Evolutionary conservation across 2,797 vertebrate genomes (phyloP), one percentile per base, ranked within the genome.

Genomic region (Bovichtus diacanthus): DNA sequence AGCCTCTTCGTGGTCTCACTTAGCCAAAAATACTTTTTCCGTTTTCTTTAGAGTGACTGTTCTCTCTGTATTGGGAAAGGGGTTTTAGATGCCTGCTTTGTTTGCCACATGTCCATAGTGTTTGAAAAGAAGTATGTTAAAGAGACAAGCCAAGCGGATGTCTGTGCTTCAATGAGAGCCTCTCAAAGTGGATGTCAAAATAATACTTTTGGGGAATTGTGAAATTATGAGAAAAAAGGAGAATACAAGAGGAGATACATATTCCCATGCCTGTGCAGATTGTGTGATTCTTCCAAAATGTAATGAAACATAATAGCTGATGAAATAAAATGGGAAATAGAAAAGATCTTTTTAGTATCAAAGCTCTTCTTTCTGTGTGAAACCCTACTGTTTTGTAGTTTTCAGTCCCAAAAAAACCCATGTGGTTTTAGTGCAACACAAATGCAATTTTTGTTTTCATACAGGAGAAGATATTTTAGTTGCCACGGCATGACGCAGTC

Each of bases 1-100:
- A 78, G 19, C 36, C 38, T 74, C 54, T 85, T 85, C 77, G 86
- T 56, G 80, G 23, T 49, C 29, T 44, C 27, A 7, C 18, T 34
- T 5, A 49, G 59, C 62, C 71, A 74, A n/a, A 34, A 44, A 64
- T 53, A 61, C 36, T 49, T 67, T 21, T 38, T 64, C 15, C 74
- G 27, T 51, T 76, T 80, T 61, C 56, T 60, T 31, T 2, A 7
- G 23, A 27, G 12, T 4, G 39, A 65, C 10, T 66, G 9, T 11
- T 80, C 53, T 31, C n/a, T 61, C 12, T 65, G 50, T 34, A 5
- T 31, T 1, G 1, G 23, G 36, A 23, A 34, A 50, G 53, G 47
- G 36, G 29, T 27, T 31, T 56, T 54, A 12, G 31, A 74, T 8
- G 53, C 23, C 18, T 54, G 43, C 25, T 58, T 29, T 50, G 43